Base-by-base conservation (phyloP, 2,113 vertebrate species). In the Oreocharis arfaki region DNA sequence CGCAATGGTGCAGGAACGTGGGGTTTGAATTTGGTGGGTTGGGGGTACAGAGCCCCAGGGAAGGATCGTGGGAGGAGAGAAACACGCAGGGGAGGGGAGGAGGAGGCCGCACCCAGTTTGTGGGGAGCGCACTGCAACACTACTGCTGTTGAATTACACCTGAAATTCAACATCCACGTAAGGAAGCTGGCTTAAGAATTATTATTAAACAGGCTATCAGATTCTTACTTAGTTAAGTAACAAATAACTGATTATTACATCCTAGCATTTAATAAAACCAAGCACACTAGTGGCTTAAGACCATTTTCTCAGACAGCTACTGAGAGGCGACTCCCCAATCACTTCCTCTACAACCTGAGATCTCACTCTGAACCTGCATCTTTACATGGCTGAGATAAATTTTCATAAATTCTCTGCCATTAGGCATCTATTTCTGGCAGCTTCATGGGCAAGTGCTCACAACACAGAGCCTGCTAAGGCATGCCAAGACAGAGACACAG, bases 401-500 rank as follows among this genome's bases (percentile, higher is more conserved):
- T 91, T 91, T 84, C 95, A 73, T 84, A 71, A 93, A 59, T 93
- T 82, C 81, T 90, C 61, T 86, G 84, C 78, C 69, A 87, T 73
- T 19, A 89, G 84, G 71, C 56, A 87, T 96, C 93, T 96, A 88
- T 95, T 97, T 94, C 90, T 95, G 96, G 92, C 89, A 95, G 94
- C 74, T 95, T 80, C 88, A 95, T 26, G 80, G 94, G 90, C 92
- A 95, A 97, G 86, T 80, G 93, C 94, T 96, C 89, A 16, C 71
- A 95, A 80, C 94, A 93, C 84, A 94, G 70, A 97, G 88, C 87
- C 84, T 90, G 92, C 92, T 91, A 55, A 94, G 83, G 87, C 95
- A 95, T 24, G 96, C 97, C 97, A 98, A 96, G 84, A 37, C 30
- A 14, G 55, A 96, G 88, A 98, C 97, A 98, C 95, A 97, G 95